phyloP scores from a whole-genome alignment of 1,140 invertebrate species.

The Chironomus striatipennis region DNA sequence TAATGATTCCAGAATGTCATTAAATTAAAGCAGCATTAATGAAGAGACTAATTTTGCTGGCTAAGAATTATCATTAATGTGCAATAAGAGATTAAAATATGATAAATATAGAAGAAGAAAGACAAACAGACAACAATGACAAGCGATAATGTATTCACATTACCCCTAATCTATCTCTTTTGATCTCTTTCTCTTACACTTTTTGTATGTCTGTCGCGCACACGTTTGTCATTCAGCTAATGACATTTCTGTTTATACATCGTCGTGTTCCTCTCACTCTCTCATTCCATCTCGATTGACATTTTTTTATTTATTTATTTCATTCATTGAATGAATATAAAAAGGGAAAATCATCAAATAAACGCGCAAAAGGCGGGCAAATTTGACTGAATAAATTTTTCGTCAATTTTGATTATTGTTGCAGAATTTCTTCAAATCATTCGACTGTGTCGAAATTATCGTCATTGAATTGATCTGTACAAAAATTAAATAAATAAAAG shows the following conservation, averaged over 20 bases:
- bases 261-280: background rate
- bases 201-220: background rate
- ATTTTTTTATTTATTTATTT: background rate
- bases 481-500: too few relatives aligned
- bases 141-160: conserved; percentile 15
- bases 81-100: background rate
- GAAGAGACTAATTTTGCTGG: too few relatives aligned
- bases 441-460: too few relatives aligned
- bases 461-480: too few relatives aligned
- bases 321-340: background rate
- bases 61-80: background rate
- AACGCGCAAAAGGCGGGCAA: conserved; percentile 19
- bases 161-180: conserved; percentile 6
- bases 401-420: conserved; percentile 8
- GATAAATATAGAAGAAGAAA: background rate
- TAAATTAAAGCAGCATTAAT: background rate
- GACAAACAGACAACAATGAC: conserved; percentile 17
- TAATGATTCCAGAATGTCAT: background rate
- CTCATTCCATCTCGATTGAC: background rate
- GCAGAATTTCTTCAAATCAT: too few relatives aligned
- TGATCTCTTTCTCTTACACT: conserved; percentile 16
- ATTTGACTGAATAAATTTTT: conserved; percentile 21
- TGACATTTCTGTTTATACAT: background rate
- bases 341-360: conserved; percentile 13
- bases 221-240: conserved; percentile 14